Evolutionary conservation across 2,888 invertebrate species (phyloP), one percentile per base, ranked within the genome.

Genomic region (Hartigia nigra): DNA sequence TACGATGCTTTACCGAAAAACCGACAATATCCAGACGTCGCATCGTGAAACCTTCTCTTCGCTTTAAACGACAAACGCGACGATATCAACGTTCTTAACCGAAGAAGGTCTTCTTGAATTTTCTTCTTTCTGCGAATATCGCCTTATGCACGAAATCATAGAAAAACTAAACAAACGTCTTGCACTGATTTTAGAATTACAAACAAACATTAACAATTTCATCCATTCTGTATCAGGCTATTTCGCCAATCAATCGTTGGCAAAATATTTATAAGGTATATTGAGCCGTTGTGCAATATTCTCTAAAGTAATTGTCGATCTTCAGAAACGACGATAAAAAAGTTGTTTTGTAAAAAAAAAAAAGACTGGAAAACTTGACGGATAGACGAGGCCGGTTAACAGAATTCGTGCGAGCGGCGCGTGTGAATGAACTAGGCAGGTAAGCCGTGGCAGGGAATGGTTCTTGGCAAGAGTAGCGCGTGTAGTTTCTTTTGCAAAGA

Each of bases 381-480:
- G 32, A 72, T 31, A 72, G 32, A 72, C 12, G 12, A 72, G 31
- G 72, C 72, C 72, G 34, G 32, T 72, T 72, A 72, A 72, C 72
- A 72, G 72, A 72, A 72, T 72, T 31, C 72, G 72, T 31, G 31
- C 34, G 31, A 31, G 72, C 72, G 34, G 31, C 72, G 72, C 72
- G 72, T 72, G 72, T 34, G 72, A 72, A 72, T 72, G 72, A 72
- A 72, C 72, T 72, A 72, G 72, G 34, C 72, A 70, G 34, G 72
- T 74, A 76, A 32, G 76, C 76, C 39, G 31, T 72, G n/a, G 37
- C 78, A 75, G 69, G 78, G 76, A 77, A 77, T 78, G 79, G 69
- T 70, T 82, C 81, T 77, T 81, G 75, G 82, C 80, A 79, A 85
- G 80, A 81, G 81, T 85, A 82, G 81, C 83, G 80, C 81, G 81